These are phyloP conservation scores for Henricia sp. DNA, from an alignment of 53 echinoderm and acorn worm genomes.

Conservation along the genomic window DNA sequence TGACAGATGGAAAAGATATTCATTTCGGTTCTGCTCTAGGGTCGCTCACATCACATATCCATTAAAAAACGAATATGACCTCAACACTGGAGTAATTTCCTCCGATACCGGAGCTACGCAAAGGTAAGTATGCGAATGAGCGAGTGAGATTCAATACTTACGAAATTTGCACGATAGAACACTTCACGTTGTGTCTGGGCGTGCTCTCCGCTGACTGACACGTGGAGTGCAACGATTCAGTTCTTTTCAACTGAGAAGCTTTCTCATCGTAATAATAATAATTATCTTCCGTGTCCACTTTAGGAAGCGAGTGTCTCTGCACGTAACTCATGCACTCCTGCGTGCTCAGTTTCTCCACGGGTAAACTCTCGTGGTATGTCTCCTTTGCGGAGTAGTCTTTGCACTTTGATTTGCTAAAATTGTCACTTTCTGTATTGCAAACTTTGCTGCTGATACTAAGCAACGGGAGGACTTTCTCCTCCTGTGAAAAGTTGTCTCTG, in stretches of 20 bases:
- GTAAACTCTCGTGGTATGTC: conserved; percentile 73
- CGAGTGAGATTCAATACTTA: conserved; percentile 69
- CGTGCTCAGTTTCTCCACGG: conserved; percentile 75
- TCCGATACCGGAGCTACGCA: background rate
- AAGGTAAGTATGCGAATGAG: background rate
- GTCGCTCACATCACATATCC: conserved; percentile 34
- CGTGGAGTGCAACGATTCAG: conserved; percentile 94
- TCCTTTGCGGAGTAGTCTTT: conserved; percentile 92
- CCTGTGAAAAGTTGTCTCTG: conserved; percentile 96
- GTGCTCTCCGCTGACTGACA: conserved; percentile 90
- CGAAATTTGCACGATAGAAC: conserved; percentile 93
- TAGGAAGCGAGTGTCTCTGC: conserved; percentile 93
- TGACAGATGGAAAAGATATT: conserved; percentile 39
- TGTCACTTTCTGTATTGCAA: conserved; percentile 93
- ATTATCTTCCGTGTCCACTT: conserved; percentile 85
- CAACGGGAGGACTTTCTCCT: conserved; percentile 90
- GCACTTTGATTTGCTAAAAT: conserved; percentile 70
- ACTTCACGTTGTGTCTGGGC: conserved; percentile 91
- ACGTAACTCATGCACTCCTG: conserved; percentile 84
- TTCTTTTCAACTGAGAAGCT: conserved; percentile 89
- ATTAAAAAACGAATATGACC: conserved; percentile 22
- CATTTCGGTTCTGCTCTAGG: background rate
- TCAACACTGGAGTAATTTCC: conserved; percentile 33
- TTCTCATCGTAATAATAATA: conserved; percentile 99
- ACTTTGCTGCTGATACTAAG: conserved; percentile 99